Base-by-base conservation (phyloP, 2,113 vertebrate genomes). In the Melierax canorus region DNA sequence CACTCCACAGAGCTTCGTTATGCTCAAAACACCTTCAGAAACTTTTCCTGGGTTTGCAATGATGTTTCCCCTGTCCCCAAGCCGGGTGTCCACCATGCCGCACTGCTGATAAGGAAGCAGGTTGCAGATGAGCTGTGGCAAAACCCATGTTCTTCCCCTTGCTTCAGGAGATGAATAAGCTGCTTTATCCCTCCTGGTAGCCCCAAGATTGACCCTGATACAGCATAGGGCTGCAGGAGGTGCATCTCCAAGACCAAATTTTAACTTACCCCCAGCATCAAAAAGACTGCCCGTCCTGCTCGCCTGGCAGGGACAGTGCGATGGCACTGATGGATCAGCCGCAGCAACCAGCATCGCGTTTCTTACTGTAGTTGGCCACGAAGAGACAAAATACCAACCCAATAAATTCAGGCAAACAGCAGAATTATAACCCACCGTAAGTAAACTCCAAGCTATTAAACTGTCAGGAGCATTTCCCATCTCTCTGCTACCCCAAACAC, bases 41-140 rank as follows among this genome's bases (percentile, higher is more conserved):
- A 1, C 2, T 46, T 68, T 18, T 72, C 12, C 41, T 53, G 38
- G 30, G 10, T 20, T 43, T 36, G 9, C 27, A 76, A 1, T 2
- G 34, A 46, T 30, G 29, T 3, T 5, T 69, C 24, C n/a, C 27
- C 45, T 23, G 11, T 30, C 22, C 56, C 8, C 45, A 46, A 4
- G 34, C 4, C 1, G 0, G 2, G 41, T 8, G 30, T 5, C 15
- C 21, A 7, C n/a, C 17, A 6, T 0, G 0, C 15, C 3, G 1
- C 6, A 11, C 10, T 15, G 12, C 8, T 3, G 11, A 7, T 15
- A 67, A 85, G 9, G 9, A 86, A 88, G 13, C 5, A 0, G 1
- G 12, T 7, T 56, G 50, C 5, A 6, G 43, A 91, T 39, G 7
- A 85, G 43, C 32, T 2, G 2, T 2, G 17, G 64, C 55, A 91